Evolutionary conservation across 2,797 vertebrate genomes (phyloP).

Genomic region (Myotis pilosus): DNA sequence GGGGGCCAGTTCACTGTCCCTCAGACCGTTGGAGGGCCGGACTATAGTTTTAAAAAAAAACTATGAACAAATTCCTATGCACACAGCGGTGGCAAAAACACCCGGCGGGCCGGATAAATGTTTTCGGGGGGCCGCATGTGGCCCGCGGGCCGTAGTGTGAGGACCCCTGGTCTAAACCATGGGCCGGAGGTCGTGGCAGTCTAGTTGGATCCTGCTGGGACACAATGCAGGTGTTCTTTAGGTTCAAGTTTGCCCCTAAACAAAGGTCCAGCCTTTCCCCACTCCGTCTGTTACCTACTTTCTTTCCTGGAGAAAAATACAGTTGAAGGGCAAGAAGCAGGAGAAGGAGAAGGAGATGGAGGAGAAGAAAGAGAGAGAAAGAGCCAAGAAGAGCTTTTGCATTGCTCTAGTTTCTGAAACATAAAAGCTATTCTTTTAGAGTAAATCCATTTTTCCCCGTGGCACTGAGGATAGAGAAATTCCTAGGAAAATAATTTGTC

Average conservation of each 20-base stretch:
- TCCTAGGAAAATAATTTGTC: constrained; percentile 87
- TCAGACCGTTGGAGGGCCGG: too few relatives aligned
- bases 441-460: constrained; percentile 61
- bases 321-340: neutral
- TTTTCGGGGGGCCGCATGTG: too few relatives aligned
- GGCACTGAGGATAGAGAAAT: constrained; percentile 82
- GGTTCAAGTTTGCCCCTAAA: neutral
- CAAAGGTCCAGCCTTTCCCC: neutral
- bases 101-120: too few relatives aligned
- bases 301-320: neutral
- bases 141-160: too few relatives aligned
- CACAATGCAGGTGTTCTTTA: neutral
- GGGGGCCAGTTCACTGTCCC: too few relatives aligned
- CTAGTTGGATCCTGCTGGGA: neutral
- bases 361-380: neutral
- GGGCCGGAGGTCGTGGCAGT: neutral
- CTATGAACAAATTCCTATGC: too few relatives aligned
- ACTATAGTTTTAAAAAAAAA: too few relatives aligned
- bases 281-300: neutral
- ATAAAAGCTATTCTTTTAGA: constrained; percentile 80
- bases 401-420: constrained; percentile 72
- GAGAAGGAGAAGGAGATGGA: neutral
- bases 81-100: too few relatives aligned
- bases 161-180: neutral
- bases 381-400: constrained; percentile 63